Percentiles rank a stretch among this genome's conserved stretches.
These are phyloP conservation scores for Xenops minutus DNA, from an alignment of 2,797 vertebrate species.

Conservation along the genomic window DNA sequence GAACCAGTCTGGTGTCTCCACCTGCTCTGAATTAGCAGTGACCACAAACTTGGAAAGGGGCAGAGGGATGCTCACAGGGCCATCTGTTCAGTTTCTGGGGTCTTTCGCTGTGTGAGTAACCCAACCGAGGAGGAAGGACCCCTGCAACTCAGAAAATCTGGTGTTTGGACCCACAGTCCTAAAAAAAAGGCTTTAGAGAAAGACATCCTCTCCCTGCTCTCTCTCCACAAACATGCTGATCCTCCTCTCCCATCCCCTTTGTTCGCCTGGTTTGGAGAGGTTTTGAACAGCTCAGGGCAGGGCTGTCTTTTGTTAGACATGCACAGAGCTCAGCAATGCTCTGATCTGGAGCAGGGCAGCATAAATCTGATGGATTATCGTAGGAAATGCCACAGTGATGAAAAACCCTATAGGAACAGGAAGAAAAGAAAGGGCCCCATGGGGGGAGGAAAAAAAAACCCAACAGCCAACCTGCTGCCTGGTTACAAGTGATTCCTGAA, in stretches of 20 bases:
- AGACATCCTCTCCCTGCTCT: neutral
- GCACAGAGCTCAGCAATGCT: neutral
- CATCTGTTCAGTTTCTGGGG: neutral
- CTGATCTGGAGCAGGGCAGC: neutral
- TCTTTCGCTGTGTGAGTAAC: neutral
- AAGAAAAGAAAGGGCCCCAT: neutral
- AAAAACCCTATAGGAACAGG: neutral
- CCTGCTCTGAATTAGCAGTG: neutral
- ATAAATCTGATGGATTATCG: slow-evolving; percentile 26
- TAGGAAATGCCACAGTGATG: slow-evolving; percentile 57
- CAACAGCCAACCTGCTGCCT: neutral
- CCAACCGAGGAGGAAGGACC: neutral
- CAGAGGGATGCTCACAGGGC: neutral
- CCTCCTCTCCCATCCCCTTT: neutral
- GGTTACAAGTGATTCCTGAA: neutral
- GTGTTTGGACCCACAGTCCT: neutral
- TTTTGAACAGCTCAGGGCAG: neutral
- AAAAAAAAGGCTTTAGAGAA: neutral
- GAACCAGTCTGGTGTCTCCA: neutral
- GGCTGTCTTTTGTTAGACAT: slow-evolving; percentile 12
- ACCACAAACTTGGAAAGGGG: neutral
- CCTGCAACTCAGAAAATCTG: neutral
- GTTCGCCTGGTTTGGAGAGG: neutral
- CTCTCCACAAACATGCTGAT: neutral
- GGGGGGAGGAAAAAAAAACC: fast-evolving